Conservation (phyloP, 1,140 invertebrate species). For the Sinonovacula constricta region DNA sequence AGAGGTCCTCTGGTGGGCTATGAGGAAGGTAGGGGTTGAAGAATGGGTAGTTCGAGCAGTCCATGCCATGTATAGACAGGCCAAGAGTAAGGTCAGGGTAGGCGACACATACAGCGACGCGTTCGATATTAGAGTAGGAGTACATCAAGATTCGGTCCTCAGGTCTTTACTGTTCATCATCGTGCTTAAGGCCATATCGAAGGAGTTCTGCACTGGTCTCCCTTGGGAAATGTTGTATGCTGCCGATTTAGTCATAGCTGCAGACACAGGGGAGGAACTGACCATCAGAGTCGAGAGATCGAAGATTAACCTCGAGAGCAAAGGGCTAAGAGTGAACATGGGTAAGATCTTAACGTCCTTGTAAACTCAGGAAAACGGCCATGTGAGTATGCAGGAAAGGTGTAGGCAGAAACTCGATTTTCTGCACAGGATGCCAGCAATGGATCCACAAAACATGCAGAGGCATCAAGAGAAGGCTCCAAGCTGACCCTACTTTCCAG, state of each 20-base stretch:
- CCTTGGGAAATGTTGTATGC: constrained; percentile 6
- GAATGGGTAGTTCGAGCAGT: neutral
- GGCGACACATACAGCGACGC: too few species aligned
- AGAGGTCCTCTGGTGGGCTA: constrained; percentile 22
- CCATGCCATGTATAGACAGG: constrained; percentile 9
- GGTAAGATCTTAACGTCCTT: constrained; percentile 12
- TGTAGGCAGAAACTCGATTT: constrained; percentile 4
- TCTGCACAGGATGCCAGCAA: constrained; percentile 2
- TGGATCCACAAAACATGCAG: constrained; percentile 10
- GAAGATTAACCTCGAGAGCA: too few species aligned
- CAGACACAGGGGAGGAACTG: constrained; percentile 3
- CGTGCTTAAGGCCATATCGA: too few species aligned
- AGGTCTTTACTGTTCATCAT: constrained; percentile 28
- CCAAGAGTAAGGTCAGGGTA: neutral
- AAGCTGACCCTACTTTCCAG: too few species aligned
- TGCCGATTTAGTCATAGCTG: constrained; percentile 14
- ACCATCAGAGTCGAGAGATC: constrained; percentile 1
- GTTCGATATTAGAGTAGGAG: too few species aligned
- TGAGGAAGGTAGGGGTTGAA: constrained; percentile 12
- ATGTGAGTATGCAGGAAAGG: constrained; percentile 20
- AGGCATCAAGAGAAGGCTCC: constrained; percentile 1
- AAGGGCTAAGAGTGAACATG: constrained; percentile 12
- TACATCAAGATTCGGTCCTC: too few species aligned
- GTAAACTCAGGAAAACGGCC: neutral
- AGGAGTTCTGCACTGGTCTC: too few species aligned